Base-by-base conservation (phyloP, 2,797 vertebrate genomes). In the Sarcophilus harrisii region DNA sequence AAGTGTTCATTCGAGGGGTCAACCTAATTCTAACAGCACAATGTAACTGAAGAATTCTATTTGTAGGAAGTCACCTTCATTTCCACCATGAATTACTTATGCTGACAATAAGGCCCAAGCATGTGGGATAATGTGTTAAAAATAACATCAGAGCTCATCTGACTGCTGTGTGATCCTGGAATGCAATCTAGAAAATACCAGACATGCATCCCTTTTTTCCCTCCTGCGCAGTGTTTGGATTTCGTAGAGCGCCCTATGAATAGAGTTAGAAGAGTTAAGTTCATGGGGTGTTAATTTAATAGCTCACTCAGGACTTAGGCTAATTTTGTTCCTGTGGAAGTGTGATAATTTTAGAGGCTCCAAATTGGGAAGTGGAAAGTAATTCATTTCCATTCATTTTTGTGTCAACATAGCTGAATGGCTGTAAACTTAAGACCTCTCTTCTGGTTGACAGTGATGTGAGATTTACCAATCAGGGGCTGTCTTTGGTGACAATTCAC, bases 241-340 rank as follows among this genome's bases (percentile, higher is more conserved):
- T 57, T 91, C 4, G 49, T 30, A 60, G 94, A 93, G 57, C 89
- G 21, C 87, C 93, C 95, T 62, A 91, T 1, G 87, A 92, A 92
- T 95, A 58, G 57, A 58, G 49, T 58, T 58, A 96, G 73, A 55
- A 58, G 91, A 30, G 21, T 29, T 16, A 87, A 90, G 91, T 24
- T 94, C 87, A 57, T 1, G 87, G 87, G 87, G 66, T 95, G n/a
- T 93, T 92, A n/a, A 94, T 93, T 94, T 91, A 95, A 92, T 9
- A 60, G 89, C 91, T 96, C 92, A 30, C 91, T 24, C 57, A 87
- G 66, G 93, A 59, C 38, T 55, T 87, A 90, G 87, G 52, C 93
- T 96, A 92, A 96, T 94, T 96, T 94, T 92, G 52, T 94, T 92
- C 62, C 58, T 59, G 30, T 89, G 95, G 93, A 45, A 27, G 16